phyloP scores from a whole-genome alignment of 2,797 vertebrate genomes.

The Melanotaenia parkinsoni region DNA sequence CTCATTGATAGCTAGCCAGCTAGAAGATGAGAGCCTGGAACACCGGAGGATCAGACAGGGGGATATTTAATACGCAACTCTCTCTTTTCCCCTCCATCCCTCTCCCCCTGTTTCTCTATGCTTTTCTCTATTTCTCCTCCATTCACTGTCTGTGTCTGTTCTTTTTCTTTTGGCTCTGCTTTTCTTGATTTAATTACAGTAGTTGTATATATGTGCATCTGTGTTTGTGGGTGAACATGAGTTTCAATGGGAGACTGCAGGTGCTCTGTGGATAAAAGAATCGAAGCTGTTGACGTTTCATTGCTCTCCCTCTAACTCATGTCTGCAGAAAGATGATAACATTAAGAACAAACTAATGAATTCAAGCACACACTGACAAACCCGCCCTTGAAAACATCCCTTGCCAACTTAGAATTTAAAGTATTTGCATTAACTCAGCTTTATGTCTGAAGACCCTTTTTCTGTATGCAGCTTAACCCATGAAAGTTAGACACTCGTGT shows the following conservation, averaged over 20 bases:
- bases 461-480: background rate
- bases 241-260: constrained; percentile 17
- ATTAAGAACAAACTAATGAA: constrained; percentile 46
- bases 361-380: constrained; percentile 18
- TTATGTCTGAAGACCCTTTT: constrained; percentile 35
- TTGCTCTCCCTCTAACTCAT: constrained; percentile 37
- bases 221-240: constrained; percentile 10
- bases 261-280: constrained; percentile 55
- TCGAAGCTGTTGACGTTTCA: constrained; percentile 25
- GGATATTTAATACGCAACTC: constrained; percentile 67
- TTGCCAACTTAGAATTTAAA: constrained; percentile 20
- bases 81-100: constrained; percentile 24
- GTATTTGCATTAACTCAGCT: constrained; percentile 43
- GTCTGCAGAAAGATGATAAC: constrained; percentile 62
- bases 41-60: constrained; percentile 52
- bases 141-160: constrained; percentile 22
- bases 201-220: constrained; percentile 11
- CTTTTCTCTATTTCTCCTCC: constrained; percentile 14
- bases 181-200: constrained; percentile 31
- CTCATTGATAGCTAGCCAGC: constrained; percentile 50
- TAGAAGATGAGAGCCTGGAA: constrained; percentile 56
- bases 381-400: constrained; percentile 36
- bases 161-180: constrained; percentile 24
- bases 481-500: constrained; percentile 5
- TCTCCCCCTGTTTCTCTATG: background rate